Percentiles rank a stretch among this genome's conserved stretches.
Evolutionary conservation across 2,888 invertebrate species (phyloP).

Genomic region (Melanostoma mellinum): DNA sequence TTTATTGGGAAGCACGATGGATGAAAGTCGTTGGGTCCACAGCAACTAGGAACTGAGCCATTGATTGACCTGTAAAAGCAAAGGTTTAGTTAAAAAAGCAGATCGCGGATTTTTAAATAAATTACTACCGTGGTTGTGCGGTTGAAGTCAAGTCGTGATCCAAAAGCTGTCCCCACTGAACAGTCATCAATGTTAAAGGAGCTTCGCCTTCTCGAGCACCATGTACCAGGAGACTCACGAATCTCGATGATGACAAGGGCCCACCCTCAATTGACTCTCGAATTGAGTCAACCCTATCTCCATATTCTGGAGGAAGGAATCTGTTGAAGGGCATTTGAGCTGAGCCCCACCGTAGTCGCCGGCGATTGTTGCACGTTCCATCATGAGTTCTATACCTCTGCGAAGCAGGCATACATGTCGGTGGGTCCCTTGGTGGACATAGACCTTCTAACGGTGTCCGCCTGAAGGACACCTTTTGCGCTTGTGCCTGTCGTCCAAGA

Average conservation of each 20-base stretch:
- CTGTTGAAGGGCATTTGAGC: conserved; percentile 92
- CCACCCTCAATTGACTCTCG: conserved; percentile 84
- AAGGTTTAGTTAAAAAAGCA: not conserved
- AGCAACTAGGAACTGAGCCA: conserved; percentile 90
- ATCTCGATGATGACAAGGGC: conserved; percentile 89
- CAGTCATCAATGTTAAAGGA: conserved; percentile 89
- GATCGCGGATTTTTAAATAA: not conserved
- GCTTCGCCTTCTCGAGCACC: conserved; percentile 86
- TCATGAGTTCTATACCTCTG: conserved; percentile 91
- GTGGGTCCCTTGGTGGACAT: conserved; percentile 87
- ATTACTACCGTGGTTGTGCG: conserved; percentile 85
- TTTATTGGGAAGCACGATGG: conserved; percentile 93
- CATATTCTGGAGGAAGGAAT: conserved; percentile 91
- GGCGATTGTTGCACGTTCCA: conserved; percentile 94
- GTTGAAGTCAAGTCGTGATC: conserved; percentile 94
- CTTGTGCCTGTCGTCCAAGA: conserved; percentile 80
- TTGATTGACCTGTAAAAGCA: conserved; percentile 84
- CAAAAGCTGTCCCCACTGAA: conserved; percentile 96
- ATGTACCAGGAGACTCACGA: conserved; percentile 88
- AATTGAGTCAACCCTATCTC: conserved; percentile 86
- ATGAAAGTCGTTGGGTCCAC: conserved; percentile 85
- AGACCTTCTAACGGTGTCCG: conserved; percentile 81
- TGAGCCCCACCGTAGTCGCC: conserved; percentile 90
- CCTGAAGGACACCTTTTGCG: conserved; percentile 79
- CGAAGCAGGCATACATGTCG: conserved; percentile 88